Base-by-base conservation (phyloP, 2,797 vertebrate genomes). In the Eulemur coronatus region DNA sequence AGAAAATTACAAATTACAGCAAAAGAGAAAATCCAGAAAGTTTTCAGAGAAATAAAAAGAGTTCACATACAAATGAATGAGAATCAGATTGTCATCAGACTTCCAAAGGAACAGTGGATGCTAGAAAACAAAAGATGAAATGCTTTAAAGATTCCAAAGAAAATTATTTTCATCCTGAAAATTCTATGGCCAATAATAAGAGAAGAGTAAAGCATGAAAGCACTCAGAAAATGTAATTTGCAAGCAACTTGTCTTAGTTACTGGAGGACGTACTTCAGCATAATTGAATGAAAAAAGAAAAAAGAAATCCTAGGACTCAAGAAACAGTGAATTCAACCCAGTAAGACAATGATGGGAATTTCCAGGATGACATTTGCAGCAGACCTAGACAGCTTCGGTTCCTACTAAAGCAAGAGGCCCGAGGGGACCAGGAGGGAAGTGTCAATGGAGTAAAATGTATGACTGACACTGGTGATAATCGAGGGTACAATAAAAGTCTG, bases 111-210 rank as follows among this genome's bases (percentile, higher is more conserved):
- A 22, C 12, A 30, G 50, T 46, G 28, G 14, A 88, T 33, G 78
- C 20, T 38, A 61, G 46, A 72, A 88, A 72, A 76, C 76, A 91
- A 90, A 85, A 67, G 48, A 33, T 65, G 3, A 3, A 12, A 48
- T 41, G 28, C 17, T 82, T 86, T 85, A 72, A 78, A 61, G 14
- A 33, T 14, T 30, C 7, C 41, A 33, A 70, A 96, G 84, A 84
- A 70, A 95, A 59, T 82, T n/a, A 93, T 93, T 85, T 92, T 65
- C n/a, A 57, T 7, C 26, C 55, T 73, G 48, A 88, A 72, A 67
- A 70, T 70, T 89, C 35, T 48, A 57, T 46, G 69, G 17, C 50
- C 38, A 75, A 41, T 63, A 75, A 84, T 65, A 38, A 41, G 48
- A 94, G 76, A 88, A 50, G 28, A 96, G 50, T 48, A 73, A 92